Conservation (phyloP, 1,140 invertebrate species). For the Subanguina moxae region DNA sequence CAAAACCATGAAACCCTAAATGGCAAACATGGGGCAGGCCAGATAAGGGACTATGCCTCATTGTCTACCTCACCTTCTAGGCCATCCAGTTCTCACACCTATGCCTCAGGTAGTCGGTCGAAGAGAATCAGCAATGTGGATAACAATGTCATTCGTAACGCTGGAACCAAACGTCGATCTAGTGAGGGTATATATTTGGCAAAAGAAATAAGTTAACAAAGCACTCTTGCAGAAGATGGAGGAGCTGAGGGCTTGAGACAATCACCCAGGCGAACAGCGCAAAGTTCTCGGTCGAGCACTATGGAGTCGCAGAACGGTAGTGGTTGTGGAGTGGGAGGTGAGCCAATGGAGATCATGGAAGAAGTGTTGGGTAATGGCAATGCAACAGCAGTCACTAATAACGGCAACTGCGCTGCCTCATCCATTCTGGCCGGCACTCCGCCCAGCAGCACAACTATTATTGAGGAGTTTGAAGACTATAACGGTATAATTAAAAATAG, state of each 20-base stretch:
- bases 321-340: not conserved
- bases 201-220: not conserved
- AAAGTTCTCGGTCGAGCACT: not conserved
- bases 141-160: constrained; percentile 4
- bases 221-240: not conserved
- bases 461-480: constrained; percentile 28
- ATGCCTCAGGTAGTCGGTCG: not conserved
- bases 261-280: not conserved
- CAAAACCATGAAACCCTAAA: constrained; percentile 1
- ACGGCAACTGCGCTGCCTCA: constrained; percentile 5
- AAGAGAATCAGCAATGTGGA: constrained; percentile 9
- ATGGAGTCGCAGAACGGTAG: constrained; percentile 6
- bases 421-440: constrained; percentile 25
- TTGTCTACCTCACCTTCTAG: not conserved
- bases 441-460: constrained; percentile 33
- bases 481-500: not conserved
- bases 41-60: not conserved
- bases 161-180: constrained; percentile 32
- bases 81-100: not conserved
- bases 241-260: not conserved
- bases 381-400: not conserved
- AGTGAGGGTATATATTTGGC: constrained; percentile 10
- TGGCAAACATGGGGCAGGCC: not conserved
- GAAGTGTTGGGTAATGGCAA: constrained; percentile 11
- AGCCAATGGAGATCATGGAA: constrained; percentile 16